phyloP scores from a whole-genome alignment of 2,888 invertebrate species.

The Euproctis similis region DNA sequence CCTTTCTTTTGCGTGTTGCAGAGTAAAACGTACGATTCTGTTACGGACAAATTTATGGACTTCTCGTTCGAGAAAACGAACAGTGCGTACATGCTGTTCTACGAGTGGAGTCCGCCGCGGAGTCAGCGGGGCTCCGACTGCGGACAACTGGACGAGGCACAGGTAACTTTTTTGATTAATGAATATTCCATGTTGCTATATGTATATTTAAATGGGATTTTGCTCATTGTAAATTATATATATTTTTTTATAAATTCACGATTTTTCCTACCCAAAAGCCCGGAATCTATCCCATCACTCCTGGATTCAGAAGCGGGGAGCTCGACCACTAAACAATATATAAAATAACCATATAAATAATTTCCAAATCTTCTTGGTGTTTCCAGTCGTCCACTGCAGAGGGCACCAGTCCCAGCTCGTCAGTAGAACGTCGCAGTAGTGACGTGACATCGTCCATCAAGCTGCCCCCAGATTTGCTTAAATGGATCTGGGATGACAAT shows the following conservation, averaged over 20 bases:
- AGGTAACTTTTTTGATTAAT: slow-evolving; percentile 49
- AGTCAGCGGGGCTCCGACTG: slow-evolving; percentile 51
- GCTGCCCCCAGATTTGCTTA: slow-evolving; percentile 87
- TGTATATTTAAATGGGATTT: too few species aligned
- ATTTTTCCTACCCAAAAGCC: too few species aligned
- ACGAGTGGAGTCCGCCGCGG: slow-evolving; percentile 84
- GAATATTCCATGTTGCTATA: too few species aligned
- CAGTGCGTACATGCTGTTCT: slow-evolving; percentile 97
- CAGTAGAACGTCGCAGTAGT: slow-evolving; percentile 39
- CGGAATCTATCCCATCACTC: too few species aligned
- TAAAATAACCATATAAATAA: too few species aligned
- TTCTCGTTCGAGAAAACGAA: slow-evolving; percentile 98
- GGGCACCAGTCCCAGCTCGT: slow-evolving; percentile 34
- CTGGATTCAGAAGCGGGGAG: too few species aligned
- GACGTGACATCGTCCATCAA: slow-evolving; percentile 61
- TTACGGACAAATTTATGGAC: slow-evolving; percentile 97
- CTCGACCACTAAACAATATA: too few species aligned
- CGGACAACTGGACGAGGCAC: slow-evolving; percentile 56
- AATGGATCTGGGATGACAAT: slow-evolving; percentile 98
- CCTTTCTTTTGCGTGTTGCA: too few species aligned
- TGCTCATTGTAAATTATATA: too few species aligned
- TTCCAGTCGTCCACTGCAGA: slow-evolving; percentile 55
- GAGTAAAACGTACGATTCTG: slow-evolving; percentile 97
- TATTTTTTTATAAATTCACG: too few species aligned
- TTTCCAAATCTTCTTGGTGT: too few species aligned